phyloP scores from a whole-genome alignment of 2,888 invertebrate species.

The Caenorhabditis sp. region DNA sequence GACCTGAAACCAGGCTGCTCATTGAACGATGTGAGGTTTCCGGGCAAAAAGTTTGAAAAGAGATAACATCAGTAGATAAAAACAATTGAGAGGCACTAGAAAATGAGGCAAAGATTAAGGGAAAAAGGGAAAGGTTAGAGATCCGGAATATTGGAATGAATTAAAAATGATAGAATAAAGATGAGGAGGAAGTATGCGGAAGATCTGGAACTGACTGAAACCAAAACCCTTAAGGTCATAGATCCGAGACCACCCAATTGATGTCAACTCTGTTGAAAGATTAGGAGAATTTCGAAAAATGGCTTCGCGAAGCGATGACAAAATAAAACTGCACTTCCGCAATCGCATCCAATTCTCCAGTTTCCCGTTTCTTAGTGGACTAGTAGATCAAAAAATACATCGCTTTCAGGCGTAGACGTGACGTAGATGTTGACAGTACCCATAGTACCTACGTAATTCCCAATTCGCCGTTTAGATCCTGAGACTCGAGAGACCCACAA shows the following conservation, averaged over 20 bases:
- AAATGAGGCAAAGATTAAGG: neutral
- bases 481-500: constrained; percentile 8
- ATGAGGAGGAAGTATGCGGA: neutral
- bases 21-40: constrained; percentile 28
- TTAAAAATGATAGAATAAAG: no score
- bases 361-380: neutral
- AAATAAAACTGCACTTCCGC: constrained; percentile 19
- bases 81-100: no score
- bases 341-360: neutral
- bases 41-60: constrained; percentile 3
- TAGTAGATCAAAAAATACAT: neutral
- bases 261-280: constrained; percentile 3
- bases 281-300: constrained; percentile 19
- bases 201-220: constrained; percentile 34
- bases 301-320: constrained; percentile 45
- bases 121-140: neutral
- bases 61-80: neutral
- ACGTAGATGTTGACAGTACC: constrained; percentile 9
- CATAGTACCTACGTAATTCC: constrained; percentile 17
- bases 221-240: no score
- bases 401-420: neutral
- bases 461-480: constrained; percentile 35
- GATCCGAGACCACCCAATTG: constrained; percentile 24
- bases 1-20: constrained; percentile 38
- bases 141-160: neutral